Evolutionary conservation across 2,797 vertebrate species (phyloP), one percentile per base, ranked within the genome.

Genomic region (Rhinichthys osculus): DNA sequence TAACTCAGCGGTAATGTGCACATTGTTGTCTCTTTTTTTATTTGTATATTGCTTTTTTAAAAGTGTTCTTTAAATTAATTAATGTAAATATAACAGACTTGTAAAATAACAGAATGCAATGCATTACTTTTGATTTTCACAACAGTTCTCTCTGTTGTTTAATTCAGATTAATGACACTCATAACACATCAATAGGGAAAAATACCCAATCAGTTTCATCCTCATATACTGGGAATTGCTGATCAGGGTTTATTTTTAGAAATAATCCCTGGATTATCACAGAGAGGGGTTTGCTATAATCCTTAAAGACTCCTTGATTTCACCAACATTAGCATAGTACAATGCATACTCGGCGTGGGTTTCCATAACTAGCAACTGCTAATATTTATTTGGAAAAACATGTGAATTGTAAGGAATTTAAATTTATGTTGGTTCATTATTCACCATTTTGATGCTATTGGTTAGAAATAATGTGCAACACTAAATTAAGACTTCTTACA

Each of bases 301-400:
- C 89, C 81, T 77, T 85, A 82, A 87, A 54, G 83, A 72, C 80
- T 80, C 50, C 77, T 72, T 62, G 74, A 80, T 81, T 84, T 82
- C 33, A 72, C 80, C 69, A 80, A 81, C 7, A 74, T 71, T 62
- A 44, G 54, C 59, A 40, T 23, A 62, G 62, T 40, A 16, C n/a
- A 50, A 47, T 66, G 33, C 30, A 79, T 81, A 33, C 23, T 54
- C 30, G 54, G 47, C 16, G 92, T 97, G 70, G 88, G 90, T 50
- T 86, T 97, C 0, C 96, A 96, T 3, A 93, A 92, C 95, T 76
- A 16, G 7, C 47, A 19, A 38, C n/a, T 50, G 7, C n/a, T 59
- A 7, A 14, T 9, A 38, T 59, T 59, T 30, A 23, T 73, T 33
- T 67, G 17, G 5, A 38, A 38, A 35, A 35, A 35, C 23, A 59